Base-by-base conservation (phyloP, 1,140 invertebrate genomes). In the Ericerus pela region DNA sequence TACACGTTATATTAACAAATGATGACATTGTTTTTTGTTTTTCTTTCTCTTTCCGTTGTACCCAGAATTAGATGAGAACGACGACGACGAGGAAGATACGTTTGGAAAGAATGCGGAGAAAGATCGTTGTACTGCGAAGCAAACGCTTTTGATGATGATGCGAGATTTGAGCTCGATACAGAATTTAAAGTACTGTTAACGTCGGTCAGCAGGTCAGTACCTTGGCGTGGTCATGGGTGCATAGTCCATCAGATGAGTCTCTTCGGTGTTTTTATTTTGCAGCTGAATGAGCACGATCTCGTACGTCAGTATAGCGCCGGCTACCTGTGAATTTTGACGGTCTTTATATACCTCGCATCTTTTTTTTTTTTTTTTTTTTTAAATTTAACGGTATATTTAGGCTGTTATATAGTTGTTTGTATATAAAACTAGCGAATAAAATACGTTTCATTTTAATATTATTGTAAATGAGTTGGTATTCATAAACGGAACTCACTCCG, bases 271-370 rank as follows among this genome's bases (percentile, higher is more conserved):
- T 54, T 52, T 58, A 36, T 63, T 61, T 55, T 63, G 60, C 27
- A 63, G 56, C 51, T 82, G 79, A 33, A 81, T 72, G 31, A 81
- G 66, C 36, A 83, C 78, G 8, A 83, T 67, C 65, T 82, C 80
- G 60, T 83, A 83, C 11, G 80, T 82, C 1, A 82, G 77, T 52
- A 83, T 79, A 6, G 80, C 80, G 33, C 79, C 79, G 29, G 79
- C 79, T 30, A 82, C 75, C 79, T 82, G 62, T 60, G 58, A 41
- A 55, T n/a, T n/a, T n/a, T n/a, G n/a, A n/a, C 58, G 41, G 51
- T 14, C 36, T n/a, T n/a, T n/a, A n/a, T n/a, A n/a, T n/a, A n/a
- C n/a, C n/a, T n/a, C n/a, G n/a, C n/a, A n/a, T n/a, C n/a, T n/a
- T n/a, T n/a, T n/a, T n/a, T n/a, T n/a, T n/a, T n/a, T n/a, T n/a